Conservation (phyloP, 1,140 invertebrate genomes). For the Drosophila aff. region DNA sequence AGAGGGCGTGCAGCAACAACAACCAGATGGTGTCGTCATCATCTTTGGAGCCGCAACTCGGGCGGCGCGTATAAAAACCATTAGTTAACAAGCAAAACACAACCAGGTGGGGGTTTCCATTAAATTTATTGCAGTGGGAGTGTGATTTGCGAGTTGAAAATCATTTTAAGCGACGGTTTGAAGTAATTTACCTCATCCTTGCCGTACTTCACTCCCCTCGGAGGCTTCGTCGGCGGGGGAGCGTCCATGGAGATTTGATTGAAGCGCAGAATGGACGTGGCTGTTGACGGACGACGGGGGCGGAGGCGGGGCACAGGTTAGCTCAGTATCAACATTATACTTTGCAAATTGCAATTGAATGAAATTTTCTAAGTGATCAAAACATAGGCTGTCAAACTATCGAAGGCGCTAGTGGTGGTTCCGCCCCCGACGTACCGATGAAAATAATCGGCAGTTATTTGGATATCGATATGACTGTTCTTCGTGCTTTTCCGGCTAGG, state of each 20-base stretch:
- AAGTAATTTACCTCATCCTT: conserved; percentile 90
- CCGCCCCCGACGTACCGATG: conserved; percentile 2
- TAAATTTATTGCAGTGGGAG: conserved; percentile 20
- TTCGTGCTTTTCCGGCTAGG: neutral
- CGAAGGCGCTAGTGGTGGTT: conserved; percentile 11
- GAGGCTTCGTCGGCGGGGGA: conserved; percentile 91
- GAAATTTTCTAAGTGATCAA: conserved; percentile 15
- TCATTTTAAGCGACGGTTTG: conserved; percentile 27
- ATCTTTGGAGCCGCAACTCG: conserved; percentile 20
- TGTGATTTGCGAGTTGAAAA: conserved; percentile 5
- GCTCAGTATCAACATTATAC: conserved; percentile 38
- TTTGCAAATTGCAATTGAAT: conserved; percentile 13
- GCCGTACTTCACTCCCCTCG: conserved; percentile 91
- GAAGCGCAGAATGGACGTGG: conserved; percentile 19
- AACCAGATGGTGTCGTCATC: conserved; percentile 62
- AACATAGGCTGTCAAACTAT: conserved; percentile 27
- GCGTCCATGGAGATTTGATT: conserved; percentile 63
- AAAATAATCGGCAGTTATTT: neutral
- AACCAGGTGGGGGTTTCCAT: neutral
- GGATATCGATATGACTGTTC: neutral
- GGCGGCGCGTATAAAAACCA: neutral
- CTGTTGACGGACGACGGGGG: conserved; percentile 19
- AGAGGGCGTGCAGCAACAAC: conserved; percentile 61
- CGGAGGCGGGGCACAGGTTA: conserved; percentile 24
- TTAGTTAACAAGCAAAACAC: conserved; percentile 11